Percentiles rank a stretch among this genome's conserved stretches.
Evolutionary conservation across 1,140 invertebrate species (phyloP).

Genomic region (Olivierus martensii): DNA sequence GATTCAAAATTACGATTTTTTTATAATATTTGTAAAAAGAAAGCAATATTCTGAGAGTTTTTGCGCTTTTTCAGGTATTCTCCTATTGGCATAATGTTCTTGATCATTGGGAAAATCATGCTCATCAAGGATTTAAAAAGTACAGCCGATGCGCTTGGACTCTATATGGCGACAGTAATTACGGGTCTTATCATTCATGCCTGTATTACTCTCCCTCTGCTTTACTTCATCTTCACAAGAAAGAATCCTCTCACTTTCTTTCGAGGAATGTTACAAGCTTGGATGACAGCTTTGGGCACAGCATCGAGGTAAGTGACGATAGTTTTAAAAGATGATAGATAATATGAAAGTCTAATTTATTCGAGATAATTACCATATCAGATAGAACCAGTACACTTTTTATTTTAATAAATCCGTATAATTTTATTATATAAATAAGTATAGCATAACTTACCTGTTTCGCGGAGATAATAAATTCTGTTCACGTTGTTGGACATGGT

Average conservation of each 20-base stretch:
- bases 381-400: too few relatives aligned
- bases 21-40: too few relatives aligned
- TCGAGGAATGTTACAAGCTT: conserved; percentile 42
- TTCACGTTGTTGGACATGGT: too few relatives aligned
- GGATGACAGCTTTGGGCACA: conserved; percentile 43
- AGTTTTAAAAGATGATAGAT: too few relatives aligned
- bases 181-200: conserved; percentile 42
- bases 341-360: too few relatives aligned
- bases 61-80: conserved; percentile 42
- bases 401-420: too few relatives aligned
- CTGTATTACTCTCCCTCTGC: conserved; percentile 34
- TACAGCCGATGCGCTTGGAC: conserved; percentile 38
- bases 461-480: too few relatives aligned
- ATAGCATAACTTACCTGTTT: too few relatives aligned
- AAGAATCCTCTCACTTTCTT: conserved; percentile 44
- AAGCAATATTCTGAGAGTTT: too few relatives aligned
- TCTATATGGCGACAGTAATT: conserved; percentile 40
- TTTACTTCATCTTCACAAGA: conserved; percentile 39
- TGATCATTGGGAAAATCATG: conserved; percentile 44
- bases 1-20: too few relatives aligned
- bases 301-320: conserved; percentile 29
- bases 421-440: too few relatives aligned
- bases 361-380: too few relatives aligned
- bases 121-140: conserved; percentile 39
- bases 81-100: conserved; percentile 44